Evolutionary conservation across 2,113 vertebrate species (phyloP), one percentile per base, ranked within the genome.

Genomic region (Willisornis vidua): DNA sequence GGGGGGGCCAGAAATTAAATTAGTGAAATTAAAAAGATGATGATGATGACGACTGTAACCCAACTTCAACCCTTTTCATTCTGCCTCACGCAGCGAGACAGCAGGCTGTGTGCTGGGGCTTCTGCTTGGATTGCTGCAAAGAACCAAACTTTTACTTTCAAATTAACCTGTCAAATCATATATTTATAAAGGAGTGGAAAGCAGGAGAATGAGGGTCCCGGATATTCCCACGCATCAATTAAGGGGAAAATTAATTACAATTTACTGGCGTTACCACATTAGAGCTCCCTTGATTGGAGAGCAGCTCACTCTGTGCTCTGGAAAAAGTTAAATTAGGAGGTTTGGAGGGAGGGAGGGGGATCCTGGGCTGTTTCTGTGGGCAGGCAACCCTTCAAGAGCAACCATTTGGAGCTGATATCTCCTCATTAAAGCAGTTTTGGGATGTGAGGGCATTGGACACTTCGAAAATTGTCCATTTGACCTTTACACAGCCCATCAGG

Each of bases 81-180:
- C 92, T 70, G 79, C 96, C 96, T 97, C 92, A 74, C 85, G 19
- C 75, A 97, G 89, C 57, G 35, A 97, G 97, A 94, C 84, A 95
- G 96, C 85, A 89, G 48, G 94, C 93, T 95, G 81, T 70, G 86
- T 96, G 94, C 97, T 63, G 73, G 89, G 93, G 95, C 96, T 97
- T 96, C 96, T 97, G 96, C 96, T 96, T 96, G 96, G 95, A 96
- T 97, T 96, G 93, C 67, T 97, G 97, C 93, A 94, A 97, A 97
- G 97, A 98, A 97, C 96, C 90, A 4, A 94, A 97, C 97, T 97
- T 98, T 97, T 96, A 94, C 97, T 97, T 97, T 96, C 97, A 97
- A 97, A 98, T 98, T 98, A 98, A 98, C 98, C 98, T 98, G 98
- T 98, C 98, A 98, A 95, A 95, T 97, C 96, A 72, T 94, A 95